Evolutionary conservation across 2,888 invertebrate genomes (phyloP).

Genomic region (Ischnura elegans): DNA sequence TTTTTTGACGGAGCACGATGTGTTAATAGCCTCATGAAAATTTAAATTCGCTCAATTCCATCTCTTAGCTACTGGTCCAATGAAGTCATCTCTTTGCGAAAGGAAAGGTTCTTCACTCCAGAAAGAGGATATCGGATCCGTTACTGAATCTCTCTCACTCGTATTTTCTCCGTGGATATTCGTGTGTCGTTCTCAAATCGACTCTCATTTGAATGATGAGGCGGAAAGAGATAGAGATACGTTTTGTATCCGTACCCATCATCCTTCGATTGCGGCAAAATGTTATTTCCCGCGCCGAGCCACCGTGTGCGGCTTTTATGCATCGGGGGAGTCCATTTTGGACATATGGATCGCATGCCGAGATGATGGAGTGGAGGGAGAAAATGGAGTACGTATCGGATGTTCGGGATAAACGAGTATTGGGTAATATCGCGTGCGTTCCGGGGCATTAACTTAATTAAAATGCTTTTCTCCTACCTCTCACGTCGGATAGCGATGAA

Average conservation of each 20-base stretch:
- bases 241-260: not conserved
- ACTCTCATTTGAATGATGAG: constrained; percentile 26
- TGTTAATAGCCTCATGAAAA: too few species aligned
- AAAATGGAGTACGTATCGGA: not conserved
- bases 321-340: constrained; percentile 52
- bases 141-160: not conserved
- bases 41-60: not conserved
- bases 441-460: constrained; percentile 62
- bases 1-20: too few species aligned
- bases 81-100: not conserved
- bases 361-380: not conserved
- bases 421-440: constrained; percentile 43
- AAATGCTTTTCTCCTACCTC: constrained; percentile 27
- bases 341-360: not conserved
- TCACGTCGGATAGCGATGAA: constrained; percentile 28
- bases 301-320: constrained; percentile 24
- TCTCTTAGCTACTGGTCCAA: not conserved
- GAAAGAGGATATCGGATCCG: not conserved
- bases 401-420: not conserved
- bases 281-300: constrained; percentile 50
- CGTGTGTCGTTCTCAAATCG: not conserved
- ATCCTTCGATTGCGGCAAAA: constrained; percentile 51
- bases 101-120: not conserved
- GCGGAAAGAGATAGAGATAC: not conserved
- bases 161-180: not conserved